Percentiles rank a stretch among this genome's conserved stretches.
Evolutionary conservation across 2,888 invertebrate species (phyloP).

Genomic region (Danaus chrysippus): DNA sequence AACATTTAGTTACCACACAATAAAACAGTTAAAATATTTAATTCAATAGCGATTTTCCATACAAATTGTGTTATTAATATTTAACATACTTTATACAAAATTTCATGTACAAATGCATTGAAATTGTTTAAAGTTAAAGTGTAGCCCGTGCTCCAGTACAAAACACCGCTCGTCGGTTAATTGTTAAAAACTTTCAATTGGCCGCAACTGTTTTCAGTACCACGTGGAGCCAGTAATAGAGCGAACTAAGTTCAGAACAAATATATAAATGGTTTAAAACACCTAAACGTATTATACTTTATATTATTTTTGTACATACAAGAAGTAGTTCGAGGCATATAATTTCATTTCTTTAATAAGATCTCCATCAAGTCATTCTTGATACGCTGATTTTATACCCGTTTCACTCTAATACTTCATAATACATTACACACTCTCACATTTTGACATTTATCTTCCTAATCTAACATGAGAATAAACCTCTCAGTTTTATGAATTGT

Average conservation of each 20-base stretch:
- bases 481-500: no score
- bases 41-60: neutral
- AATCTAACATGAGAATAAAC: no score
- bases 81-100: constrained; percentile 10
- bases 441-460: no score
- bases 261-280: neutral
- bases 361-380: no score
- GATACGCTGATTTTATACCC: no score
- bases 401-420: no score
- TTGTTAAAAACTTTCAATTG: constrained; percentile 44
- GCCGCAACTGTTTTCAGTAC: constrained; percentile 32
- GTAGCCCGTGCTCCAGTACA: constrained; percentile 16
- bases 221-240: constrained; percentile 18
- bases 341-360: no score
- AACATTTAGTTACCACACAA: neutral
- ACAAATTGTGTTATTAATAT: constrained; percentile 5
- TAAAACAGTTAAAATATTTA: neutral
- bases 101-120: constrained; percentile 9
- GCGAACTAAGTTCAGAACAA: constrained; percentile 6
- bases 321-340: no score
- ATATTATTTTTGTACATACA: no score
- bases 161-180: constrained; percentile 35
- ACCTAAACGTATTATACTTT: no score
- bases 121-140: constrained; percentile 12
- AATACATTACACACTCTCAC: no score